Conservation (phyloP, 1,140 invertebrate genomes). For the Octopus sinensis region DNA sequence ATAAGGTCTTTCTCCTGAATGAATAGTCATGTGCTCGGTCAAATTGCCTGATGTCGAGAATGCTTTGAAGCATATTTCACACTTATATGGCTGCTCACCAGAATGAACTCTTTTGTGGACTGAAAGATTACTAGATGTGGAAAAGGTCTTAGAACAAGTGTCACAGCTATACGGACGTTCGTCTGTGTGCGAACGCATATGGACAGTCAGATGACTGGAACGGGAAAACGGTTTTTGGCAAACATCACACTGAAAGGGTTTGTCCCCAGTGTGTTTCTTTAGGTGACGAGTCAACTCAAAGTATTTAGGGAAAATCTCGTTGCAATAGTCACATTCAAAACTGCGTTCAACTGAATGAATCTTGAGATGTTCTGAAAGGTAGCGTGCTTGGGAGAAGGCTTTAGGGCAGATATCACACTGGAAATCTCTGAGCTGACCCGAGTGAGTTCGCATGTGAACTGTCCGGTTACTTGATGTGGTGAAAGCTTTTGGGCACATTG, state of each 20-base stretch:
- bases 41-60: conserved; percentile 46
- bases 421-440: not conserved
- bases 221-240: conserved; percentile 36
- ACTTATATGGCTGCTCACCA: conserved; percentile 50
- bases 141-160: conserved; percentile 48
- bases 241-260: conserved; percentile 78
- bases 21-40: conserved; percentile 68
- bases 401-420: conserved; percentile 12
- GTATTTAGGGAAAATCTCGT: conserved; percentile 83
- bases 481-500: conserved; percentile 15
- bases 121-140: conserved; percentile 37
- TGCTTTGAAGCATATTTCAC: conserved; percentile 64
- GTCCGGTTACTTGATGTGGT: not conserved
- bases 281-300: conserved; percentile 84
- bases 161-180: conserved; percentile 53
- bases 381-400: not conserved
- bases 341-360: conserved; percentile 11
- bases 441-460: conserved; percentile 4
- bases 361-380: conserved; percentile 32
- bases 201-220: conserved; percentile 40
- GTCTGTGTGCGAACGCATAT: conserved; percentile 54
- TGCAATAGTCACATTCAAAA: conserved; percentile 67
- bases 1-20: conserved; percentile 81
- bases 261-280: conserved; percentile 86
- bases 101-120: conserved; percentile 54